Conservation (phyloP, 2,888 invertebrate genomes). For the Andrena bicolor region DNA sequence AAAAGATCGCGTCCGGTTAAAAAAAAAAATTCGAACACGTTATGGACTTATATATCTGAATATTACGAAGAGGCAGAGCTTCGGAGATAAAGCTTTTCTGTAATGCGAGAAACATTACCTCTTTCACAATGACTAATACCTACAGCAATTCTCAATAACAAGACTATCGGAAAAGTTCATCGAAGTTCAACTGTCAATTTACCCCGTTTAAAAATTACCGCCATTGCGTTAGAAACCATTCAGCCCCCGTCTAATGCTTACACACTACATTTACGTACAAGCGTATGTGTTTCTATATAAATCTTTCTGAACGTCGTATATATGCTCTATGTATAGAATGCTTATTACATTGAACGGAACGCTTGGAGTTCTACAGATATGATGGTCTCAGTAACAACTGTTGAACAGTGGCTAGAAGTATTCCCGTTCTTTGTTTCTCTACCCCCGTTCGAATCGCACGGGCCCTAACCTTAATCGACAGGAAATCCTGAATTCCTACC, state of each 20-base stretch:
- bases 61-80: neutral
- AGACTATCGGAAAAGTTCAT: conserved; percentile 10
- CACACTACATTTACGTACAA: neutral
- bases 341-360: neutral
- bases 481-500: conserved; percentile 70
- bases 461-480: conserved; percentile 6
- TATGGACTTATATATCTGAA: no score
- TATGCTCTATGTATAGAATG: neutral
- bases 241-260: neutral
- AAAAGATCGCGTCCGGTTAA: neutral
- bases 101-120: neutral
- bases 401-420: conserved; percentile 30
- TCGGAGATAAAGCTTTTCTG: neutral
- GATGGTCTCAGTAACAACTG: conserved; percentile 39
- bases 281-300: neutral
- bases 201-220: conserved; percentile 14
- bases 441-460: neutral
- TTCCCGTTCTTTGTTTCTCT: neutral
- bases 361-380: neutral
- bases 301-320: neutral
- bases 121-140: neutral
- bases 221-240: conserved; percentile 14
- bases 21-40: conserved; percentile 3
- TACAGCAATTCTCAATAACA: neutral
- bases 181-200: conserved; percentile 1